These are phyloP conservation scores for Cerceris rybyensis DNA, from an alignment of 2,888 invertebrate genomes.

Conservation along the genomic window DNA sequence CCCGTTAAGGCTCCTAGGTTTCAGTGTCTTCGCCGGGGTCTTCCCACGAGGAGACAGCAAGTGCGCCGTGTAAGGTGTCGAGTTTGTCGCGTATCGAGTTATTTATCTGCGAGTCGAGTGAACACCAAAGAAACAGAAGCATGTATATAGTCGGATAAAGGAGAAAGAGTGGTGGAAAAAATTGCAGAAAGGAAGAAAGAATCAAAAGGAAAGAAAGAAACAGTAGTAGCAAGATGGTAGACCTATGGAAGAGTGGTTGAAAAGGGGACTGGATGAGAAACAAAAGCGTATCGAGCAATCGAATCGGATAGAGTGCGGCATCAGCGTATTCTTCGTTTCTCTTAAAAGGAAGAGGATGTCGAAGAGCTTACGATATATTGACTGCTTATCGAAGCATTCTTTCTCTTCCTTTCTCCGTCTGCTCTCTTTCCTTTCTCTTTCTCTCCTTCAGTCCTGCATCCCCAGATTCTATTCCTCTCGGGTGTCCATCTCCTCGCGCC, in stretches of 20 bases:
- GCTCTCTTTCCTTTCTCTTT: slow-evolving; percentile 15
- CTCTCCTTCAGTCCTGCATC: slow-evolving; percentile 1
- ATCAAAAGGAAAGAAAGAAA: slow-evolving; percentile 2
- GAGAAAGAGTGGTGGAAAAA: no score
- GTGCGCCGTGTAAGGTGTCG: not conserved
- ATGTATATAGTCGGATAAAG: no score
- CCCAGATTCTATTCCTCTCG: slow-evolving; percentile 50
- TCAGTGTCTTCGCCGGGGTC: slow-evolving; percentile 53
- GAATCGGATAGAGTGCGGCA: slow-evolving; percentile 70
- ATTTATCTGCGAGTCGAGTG: slow-evolving; percentile 28
- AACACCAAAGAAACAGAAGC: no score
- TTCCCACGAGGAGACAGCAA: slow-evolving; percentile 30
- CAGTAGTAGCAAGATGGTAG: not conserved
- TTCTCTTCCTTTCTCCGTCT: slow-evolving; percentile 45
- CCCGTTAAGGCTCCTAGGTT: slow-evolving; percentile 49
- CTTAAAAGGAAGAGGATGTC: slow-evolving; percentile 50
- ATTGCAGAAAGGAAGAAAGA: slow-evolving; percentile 7
- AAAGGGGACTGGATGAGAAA: slow-evolving; percentile 46
- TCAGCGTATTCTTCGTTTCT: slow-evolving; percentile 70
- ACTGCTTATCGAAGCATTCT: slow-evolving; percentile 73
- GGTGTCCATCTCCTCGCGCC: slow-evolving; percentile 31
- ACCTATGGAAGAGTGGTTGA: not conserved
- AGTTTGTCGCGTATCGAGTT: slow-evolving; percentile 31
- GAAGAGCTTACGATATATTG: slow-evolving; percentile 68
- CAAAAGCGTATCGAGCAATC: slow-evolving; percentile 64